These are phyloP conservation scores for Bucco capensis DNA, from an alignment of 2,113 vertebrate species.

Conservation along the genomic window DNA sequence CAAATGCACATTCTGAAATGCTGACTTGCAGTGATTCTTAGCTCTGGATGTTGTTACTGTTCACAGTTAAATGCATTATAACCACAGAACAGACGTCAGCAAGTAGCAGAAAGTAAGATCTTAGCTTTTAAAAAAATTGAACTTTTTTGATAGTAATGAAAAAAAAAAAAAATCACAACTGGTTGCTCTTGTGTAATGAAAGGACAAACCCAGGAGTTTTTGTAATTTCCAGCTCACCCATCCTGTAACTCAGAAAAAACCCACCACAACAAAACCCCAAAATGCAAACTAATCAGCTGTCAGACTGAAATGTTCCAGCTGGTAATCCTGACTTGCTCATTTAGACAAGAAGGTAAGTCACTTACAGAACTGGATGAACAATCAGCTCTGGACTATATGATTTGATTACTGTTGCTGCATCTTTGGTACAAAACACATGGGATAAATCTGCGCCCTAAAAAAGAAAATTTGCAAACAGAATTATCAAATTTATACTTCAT, in stretches of 20 bases:
- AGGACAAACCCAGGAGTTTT: background rate
- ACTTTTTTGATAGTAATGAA: background rate
- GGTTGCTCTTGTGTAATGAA: background rate
- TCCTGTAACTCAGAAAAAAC: background rate
- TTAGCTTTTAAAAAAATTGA: background rate
- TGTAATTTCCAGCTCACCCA: background rate
- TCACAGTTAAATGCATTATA: background rate
- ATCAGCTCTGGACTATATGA: constrained; percentile 97
- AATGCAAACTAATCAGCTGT: background rate
- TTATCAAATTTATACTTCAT: background rate
- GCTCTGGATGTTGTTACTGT: background rate
- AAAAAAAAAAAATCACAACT: background rate
- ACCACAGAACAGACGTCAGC: background rate
- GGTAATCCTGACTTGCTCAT: background rate
- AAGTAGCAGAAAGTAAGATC: background rate
- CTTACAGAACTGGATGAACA: constrained; percentile 97
- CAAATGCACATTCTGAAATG: background rate
- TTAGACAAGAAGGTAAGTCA: constrained; percentile 29
- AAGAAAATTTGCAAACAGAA: constrained; percentile 1
- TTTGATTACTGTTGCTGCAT: constrained; percentile 93
- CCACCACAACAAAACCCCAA: background rate
- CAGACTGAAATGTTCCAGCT: background rate
- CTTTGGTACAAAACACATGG: constrained; percentile 95
- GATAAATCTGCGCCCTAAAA: constrained; percentile 93
- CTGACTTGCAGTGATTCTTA: background rate